phyloP scores from a whole-genome alignment of 2,888 invertebrate species.

The Plagiodera versicolora region DNA sequence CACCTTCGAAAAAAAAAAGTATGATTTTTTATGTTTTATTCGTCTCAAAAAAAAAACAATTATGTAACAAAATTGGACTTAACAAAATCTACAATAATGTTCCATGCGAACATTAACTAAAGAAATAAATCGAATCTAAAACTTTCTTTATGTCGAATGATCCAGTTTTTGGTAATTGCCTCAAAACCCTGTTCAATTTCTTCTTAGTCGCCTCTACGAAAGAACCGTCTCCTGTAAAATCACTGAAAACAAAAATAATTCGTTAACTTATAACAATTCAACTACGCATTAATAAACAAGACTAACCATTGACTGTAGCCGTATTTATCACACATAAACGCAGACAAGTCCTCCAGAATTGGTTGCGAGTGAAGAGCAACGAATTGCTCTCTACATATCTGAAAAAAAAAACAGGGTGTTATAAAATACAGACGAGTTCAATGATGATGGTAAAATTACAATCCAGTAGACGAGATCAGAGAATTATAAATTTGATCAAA shows the following conservation, averaged over 20 bases:
- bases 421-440: neutral
- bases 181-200: conserved; percentile 64
- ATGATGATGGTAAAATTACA: too few species aligned
- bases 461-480: too few species aligned
- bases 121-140: conserved; percentile 80
- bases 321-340: conserved; percentile 70
- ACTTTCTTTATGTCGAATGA: conserved; percentile 76
- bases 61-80: neutral
- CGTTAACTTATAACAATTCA: conserved; percentile 13
- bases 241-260: conserved; percentile 51
- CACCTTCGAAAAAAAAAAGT: too few species aligned
- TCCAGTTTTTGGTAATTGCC: conserved; percentile 72
- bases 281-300: neutral
- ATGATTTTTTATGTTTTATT: too few species aligned
- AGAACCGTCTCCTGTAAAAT: conserved; percentile 57
- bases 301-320: conserved; percentile 65
- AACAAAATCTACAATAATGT: neutral
- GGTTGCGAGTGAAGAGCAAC: conserved; percentile 93
- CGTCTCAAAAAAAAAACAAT: too few species aligned
- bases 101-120: conserved; percentile 64
- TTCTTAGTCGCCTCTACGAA: conserved; percentile 61
- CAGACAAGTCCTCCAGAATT: conserved; percentile 83
- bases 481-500: too few species aligned
- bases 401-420: conserved; percentile 31
- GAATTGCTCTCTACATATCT: conserved; percentile 97